A percentile compares a stretch with the other conserved stretches of the same genome.
phyloP scores from a whole-genome alignment of 1,140 invertebrate species.

The Drosophila punjabiensis region DNA sequence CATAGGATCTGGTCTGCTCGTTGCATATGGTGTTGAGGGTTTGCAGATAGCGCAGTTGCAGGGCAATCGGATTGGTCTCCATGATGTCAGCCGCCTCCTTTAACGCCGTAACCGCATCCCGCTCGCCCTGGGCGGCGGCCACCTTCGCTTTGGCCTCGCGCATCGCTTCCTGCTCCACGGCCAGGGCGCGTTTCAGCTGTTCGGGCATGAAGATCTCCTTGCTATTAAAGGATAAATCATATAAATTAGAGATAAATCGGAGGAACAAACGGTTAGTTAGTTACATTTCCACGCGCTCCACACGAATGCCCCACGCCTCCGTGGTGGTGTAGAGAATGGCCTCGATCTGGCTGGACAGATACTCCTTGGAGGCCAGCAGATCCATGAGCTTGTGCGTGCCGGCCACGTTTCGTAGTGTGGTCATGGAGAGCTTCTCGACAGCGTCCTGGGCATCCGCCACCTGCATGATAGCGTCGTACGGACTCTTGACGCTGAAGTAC shows the following conservation, averaged over 20 bases:
- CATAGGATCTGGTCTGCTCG: conserved; percentile 52
- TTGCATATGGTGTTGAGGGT: conserved; percentile 93
- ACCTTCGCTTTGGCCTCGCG: conserved; percentile 91
- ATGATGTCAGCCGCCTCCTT: conserved; percentile 97
- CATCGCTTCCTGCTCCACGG: conserved; percentile 94
- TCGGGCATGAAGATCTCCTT: conserved; percentile 95
- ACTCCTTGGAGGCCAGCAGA: conserved; percentile 91
- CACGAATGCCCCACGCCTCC: conserved; percentile 98
- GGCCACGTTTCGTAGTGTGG: conserved; percentile 94
- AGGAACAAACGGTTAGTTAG: conserved; percentile 52
- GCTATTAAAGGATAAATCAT: conserved; percentile 85
- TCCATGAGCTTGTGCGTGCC: conserved; percentile 94
- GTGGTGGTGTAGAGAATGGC: conserved; percentile 89
- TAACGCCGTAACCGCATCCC: conserved; percentile 93
- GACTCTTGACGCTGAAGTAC: conserved; percentile 92
- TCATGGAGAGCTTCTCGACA: conserved; percentile 93
- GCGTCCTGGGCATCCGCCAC: conserved; percentile 91
- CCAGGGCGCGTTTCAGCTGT: conserved; percentile 94
- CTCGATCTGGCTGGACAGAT: conserved; percentile 88
- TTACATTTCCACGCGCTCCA: conserved; percentile 98
- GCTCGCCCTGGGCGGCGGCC: conserved; percentile 92
- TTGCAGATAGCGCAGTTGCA: conserved; percentile 86
- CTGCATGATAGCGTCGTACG: conserved; percentile 91
- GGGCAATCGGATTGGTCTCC: conserved; percentile 92
- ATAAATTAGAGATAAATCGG: not conserved